phyloP scores from a whole-genome alignment of 2,888 invertebrate species.

The Eupithecia subfuscata region DNA sequence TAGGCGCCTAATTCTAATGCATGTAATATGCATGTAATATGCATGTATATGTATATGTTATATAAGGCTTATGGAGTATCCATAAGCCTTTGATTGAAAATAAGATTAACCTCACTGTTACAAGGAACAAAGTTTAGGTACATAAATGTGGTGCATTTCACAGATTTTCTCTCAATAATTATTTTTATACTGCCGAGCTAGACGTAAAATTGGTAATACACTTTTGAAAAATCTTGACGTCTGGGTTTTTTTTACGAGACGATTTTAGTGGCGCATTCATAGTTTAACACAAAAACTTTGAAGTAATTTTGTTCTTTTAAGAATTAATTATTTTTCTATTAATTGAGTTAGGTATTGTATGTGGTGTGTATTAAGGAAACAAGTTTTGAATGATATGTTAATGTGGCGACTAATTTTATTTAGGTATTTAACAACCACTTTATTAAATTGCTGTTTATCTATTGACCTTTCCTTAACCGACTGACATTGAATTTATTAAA shows the following conservation, averaged over 20 bases:
- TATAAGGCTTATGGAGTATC: no score
- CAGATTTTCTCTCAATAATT: background rate
- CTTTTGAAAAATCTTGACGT: background rate
- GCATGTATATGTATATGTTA: no score
- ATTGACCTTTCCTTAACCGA: constrained; percentile 31
- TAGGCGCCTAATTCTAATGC: background rate
- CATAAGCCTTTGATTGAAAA: background rate
- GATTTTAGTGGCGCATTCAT: background rate
- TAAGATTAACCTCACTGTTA: background rate
- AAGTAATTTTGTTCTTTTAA: background rate
- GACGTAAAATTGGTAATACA: background rate
- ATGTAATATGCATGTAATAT: no score
- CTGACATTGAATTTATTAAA: constrained; percentile 20
- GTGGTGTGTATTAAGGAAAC: constrained; percentile 14
- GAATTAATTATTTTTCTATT: background rate
- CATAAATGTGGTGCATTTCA: background rate
- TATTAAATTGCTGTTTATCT: constrained; percentile 24
- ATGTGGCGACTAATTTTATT: constrained; percentile 17
- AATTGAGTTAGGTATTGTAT: background rate
- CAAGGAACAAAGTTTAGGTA: background rate
- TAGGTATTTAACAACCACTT: constrained; percentile 13
- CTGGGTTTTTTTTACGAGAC: background rate
- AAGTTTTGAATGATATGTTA: constrained; percentile 4
- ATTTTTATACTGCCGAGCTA: background rate
- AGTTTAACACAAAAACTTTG: background rate